Evolutionary conservation across 2,797 vertebrate species (phyloP).

Genomic region (Urophycis tenuis): DNA sequence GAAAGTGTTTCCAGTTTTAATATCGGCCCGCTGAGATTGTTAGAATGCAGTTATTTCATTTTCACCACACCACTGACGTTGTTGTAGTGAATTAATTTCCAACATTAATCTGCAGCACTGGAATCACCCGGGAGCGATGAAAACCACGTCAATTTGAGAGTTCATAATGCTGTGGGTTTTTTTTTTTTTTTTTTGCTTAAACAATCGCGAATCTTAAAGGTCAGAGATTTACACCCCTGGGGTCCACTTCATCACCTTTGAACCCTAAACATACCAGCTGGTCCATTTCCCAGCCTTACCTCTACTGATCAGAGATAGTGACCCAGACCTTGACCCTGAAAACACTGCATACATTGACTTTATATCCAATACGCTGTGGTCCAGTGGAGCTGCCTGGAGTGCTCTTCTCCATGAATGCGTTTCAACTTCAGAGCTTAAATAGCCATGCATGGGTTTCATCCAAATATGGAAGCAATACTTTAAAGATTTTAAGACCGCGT

Average conservation of each 20-base stretch:
- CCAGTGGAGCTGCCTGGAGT: not conserved
- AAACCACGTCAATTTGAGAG: not conserved
- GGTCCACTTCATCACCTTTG: not conserved
- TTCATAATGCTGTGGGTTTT: not conserved
- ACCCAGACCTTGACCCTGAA: not conserved
- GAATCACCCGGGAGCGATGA: not conserved
- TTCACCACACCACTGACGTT: not conserved
- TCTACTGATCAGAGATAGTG: not conserved
- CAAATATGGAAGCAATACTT: not conserved
- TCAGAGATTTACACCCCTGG: not conserved
- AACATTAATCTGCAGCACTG: not conserved
- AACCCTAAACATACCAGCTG: not conserved
- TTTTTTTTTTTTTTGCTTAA: not conserved
- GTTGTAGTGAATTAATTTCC: not conserved
- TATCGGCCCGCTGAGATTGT: not conserved
- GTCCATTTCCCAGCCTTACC: not conserved
- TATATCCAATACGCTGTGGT: not conserved
- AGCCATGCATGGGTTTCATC: not conserved
- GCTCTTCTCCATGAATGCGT: not conserved
- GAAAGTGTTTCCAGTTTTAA: not conserved
- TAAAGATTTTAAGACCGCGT: not conserved
- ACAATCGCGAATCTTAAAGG: not conserved
- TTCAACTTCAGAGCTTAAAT: not conserved
- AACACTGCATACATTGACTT: not conserved
- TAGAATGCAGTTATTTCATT: not conserved